Conservation (phyloP, 2,888 invertebrate genomes). For the Sesamia inferens region DNA sequence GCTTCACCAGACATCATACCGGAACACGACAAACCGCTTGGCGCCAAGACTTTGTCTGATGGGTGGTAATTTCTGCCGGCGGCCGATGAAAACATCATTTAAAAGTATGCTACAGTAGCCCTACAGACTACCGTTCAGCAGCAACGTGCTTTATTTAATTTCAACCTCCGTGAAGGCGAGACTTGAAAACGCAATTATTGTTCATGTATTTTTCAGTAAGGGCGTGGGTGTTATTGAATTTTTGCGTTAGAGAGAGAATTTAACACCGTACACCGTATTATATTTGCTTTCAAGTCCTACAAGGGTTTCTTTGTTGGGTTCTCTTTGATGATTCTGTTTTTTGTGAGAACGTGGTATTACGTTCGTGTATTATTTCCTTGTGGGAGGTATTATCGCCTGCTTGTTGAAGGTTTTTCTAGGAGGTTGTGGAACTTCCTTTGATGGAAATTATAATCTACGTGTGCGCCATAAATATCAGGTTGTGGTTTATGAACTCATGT, state of each 20-base stretch:
- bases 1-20: too few relatives aligned
- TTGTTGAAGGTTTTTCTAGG: neutral
- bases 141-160: constrained; percentile 58
- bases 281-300: constrained; percentile 49
- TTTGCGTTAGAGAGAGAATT: constrained; percentile 47
- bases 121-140: constrained; percentile 40
- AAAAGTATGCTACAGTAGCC: constrained; percentile 32
- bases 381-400: constrained; percentile 4
- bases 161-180: constrained; percentile 42
- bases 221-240: constrained; percentile 59
- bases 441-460: neutral
- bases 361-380: constrained; percentile 22
- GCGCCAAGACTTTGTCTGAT: too few relatives aligned
- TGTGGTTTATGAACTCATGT: neutral
- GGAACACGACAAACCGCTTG: too few relatives aligned
- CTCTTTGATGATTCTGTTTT: constrained; percentile 29
- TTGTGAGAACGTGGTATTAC: constrained; percentile 3
- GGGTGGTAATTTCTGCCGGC: too few relatives aligned
- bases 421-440: neutral
- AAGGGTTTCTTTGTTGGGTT: constrained; percentile 27
- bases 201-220: constrained; percentile 66
- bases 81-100: too few relatives aligned
- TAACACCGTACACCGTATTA: constrained; percentile 53
- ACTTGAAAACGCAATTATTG: constrained; percentile 62
- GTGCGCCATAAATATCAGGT: neutral